phyloP scores from a whole-genome alignment of 2,888 invertebrate genomes.

The Drosophila testacea region DNA sequence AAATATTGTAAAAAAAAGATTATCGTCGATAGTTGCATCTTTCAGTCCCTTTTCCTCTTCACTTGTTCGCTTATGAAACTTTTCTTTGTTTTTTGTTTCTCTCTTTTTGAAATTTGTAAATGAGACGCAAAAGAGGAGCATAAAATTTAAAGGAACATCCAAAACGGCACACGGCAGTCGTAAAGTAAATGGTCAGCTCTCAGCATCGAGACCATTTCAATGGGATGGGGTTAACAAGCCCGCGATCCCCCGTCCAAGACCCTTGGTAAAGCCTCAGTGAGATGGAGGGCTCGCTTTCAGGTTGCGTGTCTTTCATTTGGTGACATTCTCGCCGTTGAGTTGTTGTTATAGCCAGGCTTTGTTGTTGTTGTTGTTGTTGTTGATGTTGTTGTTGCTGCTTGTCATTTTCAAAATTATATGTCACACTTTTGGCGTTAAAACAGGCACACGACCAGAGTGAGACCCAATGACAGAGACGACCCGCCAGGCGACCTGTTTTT shows the following conservation, averaged over 20 bases:
- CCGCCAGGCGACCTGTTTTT: constrained; percentile 69
- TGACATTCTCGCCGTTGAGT: constrained; percentile 74
- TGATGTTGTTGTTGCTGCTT: constrained; percentile 63
- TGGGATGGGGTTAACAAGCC: constrained; percentile 11
- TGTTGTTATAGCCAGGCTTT: constrained; percentile 66
- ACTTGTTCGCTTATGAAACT: constrained; percentile 1
- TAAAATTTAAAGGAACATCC: constrained; percentile 64
- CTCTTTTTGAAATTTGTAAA: constrained; percentile 60
- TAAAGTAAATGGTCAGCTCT: constrained; percentile 71
- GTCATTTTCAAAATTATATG: constrained; percentile 80
- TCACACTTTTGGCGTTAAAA: constrained; percentile 81
- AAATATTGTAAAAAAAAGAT: too few species aligned
- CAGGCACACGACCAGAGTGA: constrained; percentile 71
- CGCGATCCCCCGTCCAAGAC: background rate
- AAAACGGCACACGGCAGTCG: constrained; percentile 62
- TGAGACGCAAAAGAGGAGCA: constrained; percentile 60
- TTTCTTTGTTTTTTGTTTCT: constrained; percentile 28
- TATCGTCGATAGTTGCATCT: constrained; percentile 4
- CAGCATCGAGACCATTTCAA: constrained; percentile 7
- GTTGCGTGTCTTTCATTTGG: constrained; percentile 68
- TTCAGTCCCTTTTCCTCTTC: background rate
- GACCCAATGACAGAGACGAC: constrained; percentile 41
- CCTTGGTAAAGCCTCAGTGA: background rate
- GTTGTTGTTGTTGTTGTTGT: constrained; percentile 42
- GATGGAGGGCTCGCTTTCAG: constrained; percentile 25